A percentile compares a stretch with the other conserved stretches of the same genome.
Conservation (phyloP, 2,113 vertebrate species). For the Delphinapterus leucas region DNA sequence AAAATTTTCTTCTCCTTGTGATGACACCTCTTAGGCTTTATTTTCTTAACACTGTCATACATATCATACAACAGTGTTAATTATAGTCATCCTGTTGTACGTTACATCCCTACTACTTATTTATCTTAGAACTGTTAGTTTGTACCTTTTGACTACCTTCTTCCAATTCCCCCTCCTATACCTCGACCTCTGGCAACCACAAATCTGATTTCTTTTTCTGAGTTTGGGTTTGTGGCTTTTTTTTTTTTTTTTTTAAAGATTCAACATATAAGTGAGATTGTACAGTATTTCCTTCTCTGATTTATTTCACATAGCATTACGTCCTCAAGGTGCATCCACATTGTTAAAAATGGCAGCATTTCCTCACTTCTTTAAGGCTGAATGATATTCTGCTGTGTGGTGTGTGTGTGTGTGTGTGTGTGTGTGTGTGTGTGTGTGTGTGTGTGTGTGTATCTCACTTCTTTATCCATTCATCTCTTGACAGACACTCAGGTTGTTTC, state of each 20-base stretch:
- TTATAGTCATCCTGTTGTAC: not conserved
- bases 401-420: no score
- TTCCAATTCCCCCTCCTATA: not conserved
- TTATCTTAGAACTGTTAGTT: not conserved
- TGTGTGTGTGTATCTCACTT: not conserved
- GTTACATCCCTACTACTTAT: not conserved
- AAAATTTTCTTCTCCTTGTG: not conserved
- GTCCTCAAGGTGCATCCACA: not conserved
- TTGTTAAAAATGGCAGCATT: not conserved
- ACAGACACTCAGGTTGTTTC: not conserved
- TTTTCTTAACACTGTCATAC: not conserved
- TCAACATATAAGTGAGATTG: not conserved
- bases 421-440: no score
- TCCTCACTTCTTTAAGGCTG: not conserved
- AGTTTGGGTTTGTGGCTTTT: not conserved
- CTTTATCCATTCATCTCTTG: not conserved
- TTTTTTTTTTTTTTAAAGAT: not conserved
- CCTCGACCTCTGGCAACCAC: not conserved
- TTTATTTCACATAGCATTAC: not conserved
- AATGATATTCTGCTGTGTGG: not conserved
- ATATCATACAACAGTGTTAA: not conserved
- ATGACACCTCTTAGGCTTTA: not conserved
- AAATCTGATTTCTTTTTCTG: not conserved
- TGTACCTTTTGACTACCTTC: not conserved
- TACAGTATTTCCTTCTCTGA: not conserved